Percentiles rank a stretch among this genome's conserved stretches.
Evolutionary conservation across 2,888 invertebrate genomes (phyloP).

Genomic region (Omphaloscelis lunosa): DNA sequence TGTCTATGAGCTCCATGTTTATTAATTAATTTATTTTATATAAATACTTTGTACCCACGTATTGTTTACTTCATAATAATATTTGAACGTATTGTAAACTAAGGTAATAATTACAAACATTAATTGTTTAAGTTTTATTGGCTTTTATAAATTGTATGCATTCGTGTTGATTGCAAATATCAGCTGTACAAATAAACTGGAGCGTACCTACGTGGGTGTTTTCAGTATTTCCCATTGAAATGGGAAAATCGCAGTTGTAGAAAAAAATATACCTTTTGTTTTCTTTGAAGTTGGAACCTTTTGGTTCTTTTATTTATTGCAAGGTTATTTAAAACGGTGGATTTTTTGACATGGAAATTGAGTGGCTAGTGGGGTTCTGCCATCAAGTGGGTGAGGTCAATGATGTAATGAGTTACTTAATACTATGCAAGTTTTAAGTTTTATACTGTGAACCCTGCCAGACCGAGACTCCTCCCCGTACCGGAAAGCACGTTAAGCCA

Average conservation of each 20-base stretch:
- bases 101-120: not conserved
- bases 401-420: not conserved
- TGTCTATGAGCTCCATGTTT: not conserved
- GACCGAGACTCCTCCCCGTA: no score
- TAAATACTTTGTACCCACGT: not conserved
- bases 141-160: slow-evolving; percentile 5
- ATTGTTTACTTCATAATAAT: slow-evolving; percentile 22
- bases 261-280: slow-evolving; percentile 11
- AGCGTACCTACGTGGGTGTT: not conserved
- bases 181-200: slow-evolving; percentile 45
- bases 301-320: slow-evolving; percentile 1
- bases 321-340: not conserved
- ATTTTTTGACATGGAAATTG: not conserved
- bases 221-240: slow-evolving; percentile 11
- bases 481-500: no score
- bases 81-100: slow-evolving; percentile 13
- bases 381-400: not conserved
- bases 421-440: not conserved
- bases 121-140: not conserved
- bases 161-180: slow-evolving; percentile 32
- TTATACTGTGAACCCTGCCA: not conserved
- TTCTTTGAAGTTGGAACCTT: not conserved
- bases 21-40: not conserved
- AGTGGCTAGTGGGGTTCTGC: not conserved
- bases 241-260: slow-evolving; percentile 21